phyloP scores from a whole-genome alignment of 2,797 vertebrate genomes.

The Oryzias dopingdopingensis region DNA sequence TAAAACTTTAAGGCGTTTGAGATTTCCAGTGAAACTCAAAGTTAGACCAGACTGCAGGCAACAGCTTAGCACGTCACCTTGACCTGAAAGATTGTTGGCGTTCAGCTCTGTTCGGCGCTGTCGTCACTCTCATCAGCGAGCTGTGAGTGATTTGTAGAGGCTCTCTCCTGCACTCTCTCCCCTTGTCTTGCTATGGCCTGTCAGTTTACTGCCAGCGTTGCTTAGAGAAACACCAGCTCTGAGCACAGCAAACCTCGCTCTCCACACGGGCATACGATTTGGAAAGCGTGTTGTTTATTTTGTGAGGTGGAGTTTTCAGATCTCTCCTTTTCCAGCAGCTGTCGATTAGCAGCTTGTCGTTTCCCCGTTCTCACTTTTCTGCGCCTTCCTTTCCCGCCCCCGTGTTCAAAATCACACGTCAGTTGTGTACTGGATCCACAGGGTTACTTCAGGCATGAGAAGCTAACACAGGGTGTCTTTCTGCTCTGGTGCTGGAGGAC shows the following conservation, averaged over 20 bases:
- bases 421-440: conserved; percentile 17
- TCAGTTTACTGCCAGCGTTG: conserved; percentile 35
- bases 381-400: conserved; percentile 25
- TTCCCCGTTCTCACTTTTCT: conserved; percentile 44
- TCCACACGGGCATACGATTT: conserved; percentile 19
- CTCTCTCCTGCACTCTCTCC: conserved; percentile 21
- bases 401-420: conserved; percentile 26
- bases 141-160: conserved; percentile 40
- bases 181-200: conserved; percentile 43
- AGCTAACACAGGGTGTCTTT: conserved; percentile 23
- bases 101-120: conserved; percentile 31
- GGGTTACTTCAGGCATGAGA: conserved; percentile 27
- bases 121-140: conserved; percentile 38
- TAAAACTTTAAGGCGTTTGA: conserved; percentile 15
- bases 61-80: conserved; percentile 49
- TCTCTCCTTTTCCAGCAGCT: conserved; percentile 20
- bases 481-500: conserved; percentile 38
- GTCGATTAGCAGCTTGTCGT: conserved; percentile 58
- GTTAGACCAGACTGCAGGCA: conserved; percentile 31
- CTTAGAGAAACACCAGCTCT: conserved; percentile 60
- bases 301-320: conserved; percentile 38
- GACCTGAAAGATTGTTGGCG: conserved; percentile 51
- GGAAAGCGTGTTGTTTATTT: conserved; percentile 39
- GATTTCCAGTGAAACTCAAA: conserved; percentile 20
- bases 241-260: conserved; percentile 6